phyloP scores from a whole-genome alignment of 2,113 vertebrate species.

The Stegostoma tigrinum region DNA sequence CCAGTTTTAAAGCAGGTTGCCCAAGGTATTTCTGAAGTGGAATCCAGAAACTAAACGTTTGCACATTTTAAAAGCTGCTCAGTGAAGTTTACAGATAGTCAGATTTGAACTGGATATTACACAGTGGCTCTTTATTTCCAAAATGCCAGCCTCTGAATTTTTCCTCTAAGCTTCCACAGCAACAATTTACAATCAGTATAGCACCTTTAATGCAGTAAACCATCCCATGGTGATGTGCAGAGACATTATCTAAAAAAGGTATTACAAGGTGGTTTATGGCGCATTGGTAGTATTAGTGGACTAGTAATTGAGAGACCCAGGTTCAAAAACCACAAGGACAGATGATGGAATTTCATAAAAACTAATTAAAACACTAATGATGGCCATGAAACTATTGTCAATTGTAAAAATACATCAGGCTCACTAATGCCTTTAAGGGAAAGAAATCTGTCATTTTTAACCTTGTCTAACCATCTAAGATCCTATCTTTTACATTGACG shows the following conservation, averaged over 20 bases:
- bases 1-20: neutral
- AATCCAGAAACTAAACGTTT: neutral
- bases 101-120: neutral
- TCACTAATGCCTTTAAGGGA: too few relatives aligned
- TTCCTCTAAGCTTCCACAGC: neutral
- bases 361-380: too few relatives aligned
- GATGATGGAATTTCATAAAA: too few relatives aligned
- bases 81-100: neutral
- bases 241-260: neutral
- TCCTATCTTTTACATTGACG: too few relatives aligned
- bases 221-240: neutral
- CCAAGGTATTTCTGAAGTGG: neutral
- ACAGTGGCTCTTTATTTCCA: neutral
- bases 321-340: too few relatives aligned
- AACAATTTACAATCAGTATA: neutral
- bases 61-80: neutral
- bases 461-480: too few relatives aligned
- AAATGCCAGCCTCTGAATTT: neutral
- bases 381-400: too few relatives aligned
- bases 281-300: too few relatives aligned
- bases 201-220: neutral
- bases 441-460: too few relatives aligned
- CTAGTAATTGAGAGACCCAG: too few relatives aligned
- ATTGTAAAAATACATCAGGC: too few relatives aligned
- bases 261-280: too few relatives aligned